phyloP scores from a whole-genome alignment of 2,113 vertebrate species.

The Otocyon megalotis region DNA sequence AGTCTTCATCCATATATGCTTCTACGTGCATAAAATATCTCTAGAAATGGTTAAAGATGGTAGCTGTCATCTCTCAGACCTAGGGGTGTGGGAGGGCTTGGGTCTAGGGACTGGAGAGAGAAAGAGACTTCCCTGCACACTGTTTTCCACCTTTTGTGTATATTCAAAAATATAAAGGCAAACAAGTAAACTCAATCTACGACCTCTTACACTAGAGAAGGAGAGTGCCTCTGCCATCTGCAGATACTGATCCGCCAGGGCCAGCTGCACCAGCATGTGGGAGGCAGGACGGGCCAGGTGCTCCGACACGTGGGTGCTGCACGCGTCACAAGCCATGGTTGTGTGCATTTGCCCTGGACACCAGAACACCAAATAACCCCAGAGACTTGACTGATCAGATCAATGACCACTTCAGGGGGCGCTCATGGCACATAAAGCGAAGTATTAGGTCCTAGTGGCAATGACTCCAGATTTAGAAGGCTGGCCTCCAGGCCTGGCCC shows the following conservation, averaged over 20 bases:
- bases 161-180: not conserved
- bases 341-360: not conserved
- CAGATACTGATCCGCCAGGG: too few species aligned
- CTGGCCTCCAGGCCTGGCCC: not conserved
- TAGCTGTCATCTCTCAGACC: not conserved
- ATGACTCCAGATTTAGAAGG: too few species aligned
- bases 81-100: not conserved
- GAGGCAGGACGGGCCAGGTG: not conserved
- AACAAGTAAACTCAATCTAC: not conserved
- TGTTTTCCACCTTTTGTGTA: not conserved
- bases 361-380: not conserved
- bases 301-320: not conserved
- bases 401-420: not conserved
- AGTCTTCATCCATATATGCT: not conserved
- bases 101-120: not conserved
- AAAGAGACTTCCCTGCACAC: not conserved
- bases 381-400: not conserved
- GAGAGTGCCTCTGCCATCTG: not conserved
- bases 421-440: not conserved
- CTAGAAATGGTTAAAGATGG: not conserved
- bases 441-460: not conserved
- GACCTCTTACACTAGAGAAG: not conserved
- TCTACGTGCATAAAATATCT: too few species aligned
- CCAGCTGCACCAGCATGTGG: too few species aligned
- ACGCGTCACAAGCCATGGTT: accelerated